Percentiles rank a stretch among this genome's conserved stretches.
Conservation (phyloP, 2,113 vertebrate genomes). For the Sorex araneus region DNA sequence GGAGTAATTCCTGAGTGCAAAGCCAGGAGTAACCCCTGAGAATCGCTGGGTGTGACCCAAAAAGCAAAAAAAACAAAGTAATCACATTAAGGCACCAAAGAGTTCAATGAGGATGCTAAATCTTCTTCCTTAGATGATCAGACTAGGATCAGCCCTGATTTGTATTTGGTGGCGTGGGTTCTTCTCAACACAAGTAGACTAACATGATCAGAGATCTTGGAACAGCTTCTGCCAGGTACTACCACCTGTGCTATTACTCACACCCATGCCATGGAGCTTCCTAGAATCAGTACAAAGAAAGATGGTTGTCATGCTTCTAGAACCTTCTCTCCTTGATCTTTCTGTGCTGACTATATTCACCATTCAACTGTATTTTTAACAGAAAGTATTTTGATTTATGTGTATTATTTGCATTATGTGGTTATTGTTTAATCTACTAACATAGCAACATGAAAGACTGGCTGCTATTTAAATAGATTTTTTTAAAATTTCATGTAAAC, state of each 20-base stretch:
- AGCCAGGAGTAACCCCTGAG: too few relatives aligned
- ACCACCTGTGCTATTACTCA: neutral
- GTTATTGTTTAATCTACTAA: neutral
- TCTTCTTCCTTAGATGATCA: neutral
- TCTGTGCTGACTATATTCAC: neutral
- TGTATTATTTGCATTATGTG: neutral
- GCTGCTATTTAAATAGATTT: neutral
- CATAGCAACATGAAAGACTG: neutral
- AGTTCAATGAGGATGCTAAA: neutral
- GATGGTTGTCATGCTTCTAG: neutral
- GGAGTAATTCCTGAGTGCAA: too few relatives aligned
- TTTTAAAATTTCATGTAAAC: slow-evolving; percentile 9
- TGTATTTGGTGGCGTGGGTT: neutral
- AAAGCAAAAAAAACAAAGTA: too few relatives aligned
- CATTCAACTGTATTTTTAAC: neutral
- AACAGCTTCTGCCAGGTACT: neutral
- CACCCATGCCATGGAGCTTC: neutral
- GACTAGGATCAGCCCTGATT: neutral
- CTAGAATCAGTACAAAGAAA: neutral
- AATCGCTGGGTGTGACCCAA: too few relatives aligned
- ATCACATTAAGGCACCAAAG: neutral
- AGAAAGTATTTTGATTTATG: neutral
- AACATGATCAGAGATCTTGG: neutral
- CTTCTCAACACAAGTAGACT: neutral
- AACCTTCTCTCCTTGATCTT: neutral